Conservation (phyloP, 1,140 invertebrate species). For the Drosophila suzukii region DNA sequence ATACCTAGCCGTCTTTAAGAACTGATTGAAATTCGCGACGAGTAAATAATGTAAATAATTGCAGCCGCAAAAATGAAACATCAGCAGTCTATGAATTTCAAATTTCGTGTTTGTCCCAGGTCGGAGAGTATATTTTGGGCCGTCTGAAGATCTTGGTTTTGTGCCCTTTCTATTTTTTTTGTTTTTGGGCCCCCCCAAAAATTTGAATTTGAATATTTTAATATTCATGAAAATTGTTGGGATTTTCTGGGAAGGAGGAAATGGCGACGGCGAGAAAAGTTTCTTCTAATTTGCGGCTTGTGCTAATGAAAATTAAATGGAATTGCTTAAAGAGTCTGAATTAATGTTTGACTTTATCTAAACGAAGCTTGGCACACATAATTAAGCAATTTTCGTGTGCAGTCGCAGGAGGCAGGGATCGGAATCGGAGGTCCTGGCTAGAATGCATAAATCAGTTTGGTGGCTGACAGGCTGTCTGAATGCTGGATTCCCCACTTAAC, state of each 20-base stretch:
- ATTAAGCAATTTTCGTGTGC: slow-evolving; percentile 41
- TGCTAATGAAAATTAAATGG: slow-evolving; percentile 80
- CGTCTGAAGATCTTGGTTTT: background rate
- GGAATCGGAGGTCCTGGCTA: background rate
- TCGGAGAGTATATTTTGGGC: slow-evolving; percentile 22
- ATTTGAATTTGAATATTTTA: slow-evolving; percentile 81
- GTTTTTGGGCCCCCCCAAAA: slow-evolving; percentile 21
- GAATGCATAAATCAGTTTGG: slow-evolving; percentile 74
- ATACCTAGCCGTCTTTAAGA: background rate
- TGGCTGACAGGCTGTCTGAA: slow-evolving; percentile 65
- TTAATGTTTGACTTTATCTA: slow-evolving; percentile 62
- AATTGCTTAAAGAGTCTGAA: slow-evolving; percentile 74
- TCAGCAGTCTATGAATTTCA: slow-evolving; percentile 68
- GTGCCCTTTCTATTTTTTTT: background rate
- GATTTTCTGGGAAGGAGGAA: slow-evolving; percentile 17
- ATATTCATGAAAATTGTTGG: slow-evolving; percentile 76
- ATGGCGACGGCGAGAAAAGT: slow-evolving; percentile 31
- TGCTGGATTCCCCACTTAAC: slow-evolving; percentile 36
- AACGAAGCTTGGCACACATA: slow-evolving; percentile 26
- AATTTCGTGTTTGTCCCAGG: slow-evolving; percentile 37
- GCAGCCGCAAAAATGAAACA: slow-evolving; percentile 24
- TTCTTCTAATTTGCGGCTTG: slow-evolving; percentile 75
- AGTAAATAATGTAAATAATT: slow-evolving; percentile 68
- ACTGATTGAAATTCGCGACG: slow-evolving; percentile 59
- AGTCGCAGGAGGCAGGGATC: background rate